These are phyloP conservation scores for Diabrotica virgifera DNA, from an alignment of 1,140 invertebrate species.

Conservation along the genomic window DNA sequence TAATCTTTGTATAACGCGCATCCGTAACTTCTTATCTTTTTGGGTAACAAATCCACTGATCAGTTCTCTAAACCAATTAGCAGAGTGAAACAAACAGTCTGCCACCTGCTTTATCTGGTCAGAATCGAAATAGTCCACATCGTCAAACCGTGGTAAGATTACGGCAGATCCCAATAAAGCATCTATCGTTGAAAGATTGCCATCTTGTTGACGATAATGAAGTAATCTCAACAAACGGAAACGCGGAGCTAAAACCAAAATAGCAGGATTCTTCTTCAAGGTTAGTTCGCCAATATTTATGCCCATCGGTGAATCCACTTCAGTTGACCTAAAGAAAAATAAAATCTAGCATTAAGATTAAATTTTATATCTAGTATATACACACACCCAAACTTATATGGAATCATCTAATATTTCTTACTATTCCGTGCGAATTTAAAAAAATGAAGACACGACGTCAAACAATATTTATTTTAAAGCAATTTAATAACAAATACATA, in stretches of 20 bases:
- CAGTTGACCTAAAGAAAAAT: slow-evolving; percentile 35
- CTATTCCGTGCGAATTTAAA: no score
- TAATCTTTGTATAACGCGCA: slow-evolving; percentile 58
- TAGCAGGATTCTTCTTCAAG: slow-evolving; percentile 49
- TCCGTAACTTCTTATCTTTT: slow-evolving; percentile 55
- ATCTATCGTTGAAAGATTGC: slow-evolving; percentile 71
- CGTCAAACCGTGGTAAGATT: slow-evolving; percentile 56
- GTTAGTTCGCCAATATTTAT: slow-evolving; percentile 58
- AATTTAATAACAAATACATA: no score
- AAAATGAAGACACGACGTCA: no score
- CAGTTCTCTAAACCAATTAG: slow-evolving; percentile 86
- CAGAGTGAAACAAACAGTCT: slow-evolving; percentile 71
- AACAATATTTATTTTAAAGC: no score
- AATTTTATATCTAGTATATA: no score
- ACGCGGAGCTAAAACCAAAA: slow-evolving; percentile 55
- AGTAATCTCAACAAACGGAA: slow-evolving; percentile 64
- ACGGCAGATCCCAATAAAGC: slow-evolving; percentile 77
- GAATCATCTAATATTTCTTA: no score
- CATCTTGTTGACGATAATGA: slow-evolving; percentile 54
- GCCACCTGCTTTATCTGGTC: slow-evolving; percentile 54
- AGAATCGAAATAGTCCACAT: slow-evolving; percentile 53
- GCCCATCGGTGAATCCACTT: slow-evolving; percentile 54
- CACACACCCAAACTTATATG: no score
- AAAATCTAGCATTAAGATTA: no score
- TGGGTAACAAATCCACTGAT: slow-evolving; percentile 74